Evolutionary conservation across 2,888 invertebrate genomes (phyloP), one percentile per base, ranked within the genome.

Genomic region (Trypoxylon attenuatum): DNA sequence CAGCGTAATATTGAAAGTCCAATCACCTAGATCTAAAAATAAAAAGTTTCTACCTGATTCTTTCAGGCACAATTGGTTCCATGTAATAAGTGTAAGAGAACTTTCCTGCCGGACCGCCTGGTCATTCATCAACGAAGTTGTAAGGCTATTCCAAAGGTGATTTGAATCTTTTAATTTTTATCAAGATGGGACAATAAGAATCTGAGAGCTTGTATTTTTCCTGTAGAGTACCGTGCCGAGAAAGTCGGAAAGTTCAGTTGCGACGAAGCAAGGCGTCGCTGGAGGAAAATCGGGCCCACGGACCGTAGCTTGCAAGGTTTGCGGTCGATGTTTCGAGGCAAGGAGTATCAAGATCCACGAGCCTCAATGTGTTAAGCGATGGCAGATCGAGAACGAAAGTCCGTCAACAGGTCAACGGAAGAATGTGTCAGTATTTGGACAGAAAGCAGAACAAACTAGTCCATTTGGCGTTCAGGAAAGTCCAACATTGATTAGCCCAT

Each of bases 31-130:
- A 2, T 2, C 45, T 5, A 22, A 18, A 13, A 43, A 22, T 50
- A 47, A 15, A 8, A 39, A 41, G 41, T 16, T 6, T 33, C 33
- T 10, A 13, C 13, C n/a, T n/a, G n/a, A 47, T 15, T 29, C 15
- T 85, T 86, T 39, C 77, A 89, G 89, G 85, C 88, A 10, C 87
- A 87, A 50, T 80, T 93, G 73, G 87, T 91, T 18, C 89, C 91
- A 1, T 94, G 94, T 78, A 87, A 88, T 41, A 90, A 90, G 76
- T 94, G 93, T 82, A 91, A 91, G 6, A 87, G 93, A 45, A 92
- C 92, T 21, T 94, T 94, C 86, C 87, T 90, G 67, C 92, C 93
- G 0, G 92, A 93, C 73, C 88, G 93, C 29, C 83, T 94, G 13
- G 79, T 88, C 10, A 90, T 93, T 1, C 93, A 94, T 80, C 84